Percentiles rank a stretch among this genome's conserved stretches.
These are phyloP conservation scores for Hemaris fuciformis DNA, from an alignment of 2,888 invertebrate species.

Conservation along the genomic window DNA sequence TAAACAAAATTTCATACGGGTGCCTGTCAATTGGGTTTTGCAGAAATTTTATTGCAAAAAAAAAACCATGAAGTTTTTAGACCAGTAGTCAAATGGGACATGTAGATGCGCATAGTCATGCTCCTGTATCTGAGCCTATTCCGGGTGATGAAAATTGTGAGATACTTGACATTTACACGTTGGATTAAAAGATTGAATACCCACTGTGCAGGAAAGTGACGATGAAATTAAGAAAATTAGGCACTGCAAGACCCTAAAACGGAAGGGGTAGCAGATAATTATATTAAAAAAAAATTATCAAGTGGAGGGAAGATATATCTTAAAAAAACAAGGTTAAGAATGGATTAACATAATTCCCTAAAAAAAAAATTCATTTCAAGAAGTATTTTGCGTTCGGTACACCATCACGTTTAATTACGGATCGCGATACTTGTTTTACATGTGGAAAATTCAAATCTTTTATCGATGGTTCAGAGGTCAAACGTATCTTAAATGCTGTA, in stretches of 20 bases:
- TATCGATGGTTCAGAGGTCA: background rate
- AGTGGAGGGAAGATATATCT: background rate
- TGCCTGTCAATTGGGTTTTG: too few species aligned
- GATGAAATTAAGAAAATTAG: background rate
- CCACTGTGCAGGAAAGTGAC: too few species aligned
- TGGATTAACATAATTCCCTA: background rate
- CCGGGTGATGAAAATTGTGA: background rate
- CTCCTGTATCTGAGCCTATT: background rate
- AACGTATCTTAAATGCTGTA: background rate
- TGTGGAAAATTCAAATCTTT: background rate
- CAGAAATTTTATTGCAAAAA: too few species aligned
- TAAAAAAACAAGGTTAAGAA: background rate
- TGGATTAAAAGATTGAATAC: background rate
- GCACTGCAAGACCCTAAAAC: background rate
- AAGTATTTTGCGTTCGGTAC: background rate
- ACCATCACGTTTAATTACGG: background rate
- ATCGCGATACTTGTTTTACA: background rate
- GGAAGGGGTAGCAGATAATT: background rate
- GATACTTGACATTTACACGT: background rate
- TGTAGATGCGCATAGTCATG: background rate
- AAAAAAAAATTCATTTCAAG: background rate
- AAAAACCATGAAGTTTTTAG: too few species aligned
- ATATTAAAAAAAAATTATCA: too few species aligned
- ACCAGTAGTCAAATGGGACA: background rate
- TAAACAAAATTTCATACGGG: too few species aligned